These are phyloP conservation scores for Chromis chromis DNA, from an alignment of 2,797 vertebrate species.

Conservation along the genomic window DNA sequence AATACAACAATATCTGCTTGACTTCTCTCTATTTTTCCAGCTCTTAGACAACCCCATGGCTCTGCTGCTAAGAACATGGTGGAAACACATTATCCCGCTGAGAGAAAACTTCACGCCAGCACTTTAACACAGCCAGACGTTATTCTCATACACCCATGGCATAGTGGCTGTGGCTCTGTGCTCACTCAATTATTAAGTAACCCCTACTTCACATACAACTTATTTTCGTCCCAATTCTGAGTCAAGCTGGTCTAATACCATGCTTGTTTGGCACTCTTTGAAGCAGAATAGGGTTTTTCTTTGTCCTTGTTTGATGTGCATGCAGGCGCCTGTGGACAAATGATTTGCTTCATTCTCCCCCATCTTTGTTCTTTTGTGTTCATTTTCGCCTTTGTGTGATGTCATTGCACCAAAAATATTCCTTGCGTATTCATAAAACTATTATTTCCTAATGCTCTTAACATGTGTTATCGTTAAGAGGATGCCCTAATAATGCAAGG, in stretches of 20 bases:
- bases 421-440: conserved; percentile 52
- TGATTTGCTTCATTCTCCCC: conserved; percentile 59
- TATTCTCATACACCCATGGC: conserved; percentile 29
- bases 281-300: conserved; percentile 62
- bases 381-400: conserved; percentile 48
- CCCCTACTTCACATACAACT: conserved; percentile 51
- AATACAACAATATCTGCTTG: not conserved
- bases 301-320: conserved; percentile 70
- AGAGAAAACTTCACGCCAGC: conserved; percentile 39
- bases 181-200: conserved; percentile 63
- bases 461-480: conserved; percentile 21
- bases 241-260: conserved; percentile 61
- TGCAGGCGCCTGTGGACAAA: conserved; percentile 72
- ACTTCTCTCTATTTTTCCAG: conserved; percentile 14
- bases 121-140: conserved; percentile 48
- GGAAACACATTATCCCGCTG: conserved; percentile 29
- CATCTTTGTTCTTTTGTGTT: conserved; percentile 68
- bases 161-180: conserved; percentile 30
- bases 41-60: conserved; percentile 3
- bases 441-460: conserved; percentile 10
- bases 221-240: conserved; percentile 48
- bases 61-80: conserved; percentile 23
- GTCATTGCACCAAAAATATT: conserved; percentile 36
- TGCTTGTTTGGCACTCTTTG: conserved; percentile 71
- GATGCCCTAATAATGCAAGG: conserved; percentile 39